Percentiles rank a stretch among this genome's conserved stretches.
These are phyloP conservation scores for Anarhynchus alexandrinus DNA, from an alignment of 2,113 vertebrate species.

Conservation along the genomic window DNA sequence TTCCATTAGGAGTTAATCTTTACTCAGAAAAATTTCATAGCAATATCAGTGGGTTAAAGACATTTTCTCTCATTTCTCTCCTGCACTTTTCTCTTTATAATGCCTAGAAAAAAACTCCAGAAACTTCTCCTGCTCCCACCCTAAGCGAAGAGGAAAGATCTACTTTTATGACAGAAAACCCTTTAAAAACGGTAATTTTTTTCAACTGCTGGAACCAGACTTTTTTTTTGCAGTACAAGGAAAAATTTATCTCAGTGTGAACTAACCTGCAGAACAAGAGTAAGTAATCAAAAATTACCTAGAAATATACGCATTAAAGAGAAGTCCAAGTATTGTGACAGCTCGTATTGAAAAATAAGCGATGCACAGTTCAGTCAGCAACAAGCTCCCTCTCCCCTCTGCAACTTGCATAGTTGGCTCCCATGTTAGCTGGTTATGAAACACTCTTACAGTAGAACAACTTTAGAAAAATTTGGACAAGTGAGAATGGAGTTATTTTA, in stretches of 20 bases:
- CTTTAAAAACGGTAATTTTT: neutral
- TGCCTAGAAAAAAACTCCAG: neutral
- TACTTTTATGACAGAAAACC: neutral
- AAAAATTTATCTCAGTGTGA: neutral
- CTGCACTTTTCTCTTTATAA: neutral
- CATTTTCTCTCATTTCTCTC: neutral
- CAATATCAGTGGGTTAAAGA: neutral
- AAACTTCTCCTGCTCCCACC: neutral
- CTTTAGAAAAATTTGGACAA: conserved; percentile 25
- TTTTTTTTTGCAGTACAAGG: neutral
- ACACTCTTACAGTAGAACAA: neutral
- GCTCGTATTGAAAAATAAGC: neutral
- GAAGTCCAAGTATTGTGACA: neutral
- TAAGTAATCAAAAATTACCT: neutral
- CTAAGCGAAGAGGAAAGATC: neutral
- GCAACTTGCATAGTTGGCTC: neutral
- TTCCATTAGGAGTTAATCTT: neutral
- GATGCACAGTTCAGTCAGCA: neutral
- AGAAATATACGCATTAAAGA: neutral
- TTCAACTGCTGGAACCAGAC: neutral
- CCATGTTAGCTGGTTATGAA: neutral
- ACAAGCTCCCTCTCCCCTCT: neutral
- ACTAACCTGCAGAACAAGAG: neutral
- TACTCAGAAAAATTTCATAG: neutral
- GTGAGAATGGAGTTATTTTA: conserved; percentile 48